Evolutionary conservation across 2,888 invertebrate genomes (phyloP), one percentile per base, ranked within the genome.

Genomic region (Volucella bombylans): DNA sequence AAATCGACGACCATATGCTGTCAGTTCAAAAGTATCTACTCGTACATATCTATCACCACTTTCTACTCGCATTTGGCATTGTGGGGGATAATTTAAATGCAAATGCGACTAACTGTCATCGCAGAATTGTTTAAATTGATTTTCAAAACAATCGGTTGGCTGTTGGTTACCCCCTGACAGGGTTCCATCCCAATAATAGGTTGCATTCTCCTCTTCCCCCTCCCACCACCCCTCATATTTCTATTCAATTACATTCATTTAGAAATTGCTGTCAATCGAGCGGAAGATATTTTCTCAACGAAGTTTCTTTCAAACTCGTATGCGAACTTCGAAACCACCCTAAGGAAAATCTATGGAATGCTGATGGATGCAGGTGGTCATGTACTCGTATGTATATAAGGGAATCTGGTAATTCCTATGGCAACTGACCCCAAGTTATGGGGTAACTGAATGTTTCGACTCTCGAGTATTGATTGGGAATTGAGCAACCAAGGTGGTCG

Each of bases 191-290:
- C 10, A 1, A 50, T 12, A 14, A 23, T n/a, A 8, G 12, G 8
- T 15, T 14, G 10, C 1, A 43, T 9, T 1, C 12, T 14, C n/a
- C n/a, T n/a, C n/a, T n/a, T n/a, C n/a, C n/a, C n/a, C n/a, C n/a
- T n/a, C n/a, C 23, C 9, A 38, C 39, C 31, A n/a, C 31, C 3
- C 31, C 6, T 6, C 6, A 31, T 31, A 67, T 71, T 15, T 74
- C 74, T 65, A 74, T 80, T 71, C 61, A 69, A 83, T 80, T 80
- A 74, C 69, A 80, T 83, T 83, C 80, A 83, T 83, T 83, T 76
- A 76, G 83, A 76, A 83, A 80, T 74, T 69, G 69, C 49, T 55
- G 54, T 69, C 83, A 83, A 80, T 80, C 74, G 83, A 80, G 80
- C 39, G 71, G 80, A 83, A 80, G 74, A 71, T 65, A 83, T 80